Conservation (phyloP, 2,797 vertebrate genomes). For the Spinus pinus region DNA sequence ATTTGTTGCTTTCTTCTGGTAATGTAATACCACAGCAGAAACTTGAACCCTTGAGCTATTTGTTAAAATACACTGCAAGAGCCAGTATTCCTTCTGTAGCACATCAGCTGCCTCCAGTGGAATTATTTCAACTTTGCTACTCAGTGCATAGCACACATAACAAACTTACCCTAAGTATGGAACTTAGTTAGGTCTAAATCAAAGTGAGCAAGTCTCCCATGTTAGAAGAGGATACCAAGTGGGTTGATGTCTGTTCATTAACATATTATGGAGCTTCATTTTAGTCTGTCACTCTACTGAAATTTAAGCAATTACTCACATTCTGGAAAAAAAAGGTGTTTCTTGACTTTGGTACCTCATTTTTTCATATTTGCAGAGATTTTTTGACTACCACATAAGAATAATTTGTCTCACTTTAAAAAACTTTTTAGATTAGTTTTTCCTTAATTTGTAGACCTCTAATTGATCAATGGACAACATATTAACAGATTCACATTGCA, state of each 20-base stretch:
- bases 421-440: not conserved
- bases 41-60: not conserved
- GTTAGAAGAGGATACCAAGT: not conserved
- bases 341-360: not conserved
- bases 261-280: not conserved
- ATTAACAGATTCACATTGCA: not conserved
- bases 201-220: not conserved
- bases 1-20: not conserved
- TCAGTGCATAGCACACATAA: not conserved
- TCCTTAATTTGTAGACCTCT: not conserved
- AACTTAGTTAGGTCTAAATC: not conserved
- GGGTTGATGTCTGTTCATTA: not conserved
- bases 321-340: not conserved
- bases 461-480: not conserved
- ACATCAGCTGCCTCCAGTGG: not conserved
- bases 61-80: not conserved
- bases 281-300: not conserved
- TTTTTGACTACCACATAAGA: not conserved
- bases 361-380: not conserved
- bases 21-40: not conserved
- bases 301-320: not conserved
- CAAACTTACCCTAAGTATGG: not conserved
- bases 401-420: not conserved
- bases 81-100: not conserved
- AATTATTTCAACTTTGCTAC: not conserved